Evolutionary conservation across 2,797 vertebrate genomes (phyloP).

Genomic region (Pangasius mekongensis): DNA sequence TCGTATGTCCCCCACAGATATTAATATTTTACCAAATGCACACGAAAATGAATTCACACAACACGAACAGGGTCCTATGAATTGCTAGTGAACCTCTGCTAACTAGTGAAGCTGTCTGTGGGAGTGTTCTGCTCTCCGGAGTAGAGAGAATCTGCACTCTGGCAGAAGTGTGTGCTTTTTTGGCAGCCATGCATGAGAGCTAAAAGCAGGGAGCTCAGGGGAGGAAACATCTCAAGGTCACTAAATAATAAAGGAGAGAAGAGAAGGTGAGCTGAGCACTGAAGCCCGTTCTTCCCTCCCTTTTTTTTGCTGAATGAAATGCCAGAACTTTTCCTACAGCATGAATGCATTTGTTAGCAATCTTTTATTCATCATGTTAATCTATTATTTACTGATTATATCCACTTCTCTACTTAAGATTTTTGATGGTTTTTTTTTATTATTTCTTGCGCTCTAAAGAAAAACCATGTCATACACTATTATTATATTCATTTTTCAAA

Average conservation of each 20-base stretch:
- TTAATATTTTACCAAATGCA: background rate
- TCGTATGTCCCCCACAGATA: too few species aligned
- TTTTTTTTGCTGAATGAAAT: slow-evolving; percentile 78
- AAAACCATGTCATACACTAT: slow-evolving; percentile 62
- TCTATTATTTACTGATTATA: slow-evolving; percentile 76
- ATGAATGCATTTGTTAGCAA: slow-evolving; percentile 76
- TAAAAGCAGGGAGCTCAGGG: slow-evolving; percentile 56
- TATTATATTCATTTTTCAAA: slow-evolving; percentile 60
- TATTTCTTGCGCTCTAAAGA: slow-evolving; percentile 51
- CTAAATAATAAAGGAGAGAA: slow-evolving; percentile 63
- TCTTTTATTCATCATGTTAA: slow-evolving; percentile 74
- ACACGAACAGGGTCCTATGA: too few species aligned
- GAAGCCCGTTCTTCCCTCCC: slow-evolving; percentile 21
- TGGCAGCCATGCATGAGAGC: slow-evolving; percentile 50
- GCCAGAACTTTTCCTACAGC: slow-evolving; percentile 59
- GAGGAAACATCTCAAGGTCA: slow-evolving; percentile 58
- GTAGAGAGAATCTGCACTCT: slow-evolving; percentile 15
- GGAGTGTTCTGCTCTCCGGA: background rate
- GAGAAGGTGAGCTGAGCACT: slow-evolving; percentile 52
- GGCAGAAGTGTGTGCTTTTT: slow-evolving; percentile 48
- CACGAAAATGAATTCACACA: background rate
- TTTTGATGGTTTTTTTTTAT: slow-evolving; percentile 46
- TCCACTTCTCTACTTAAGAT: slow-evolving; percentile 64
- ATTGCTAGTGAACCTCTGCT: background rate
- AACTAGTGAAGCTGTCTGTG: slow-evolving; percentile 11